phyloP scores from a whole-genome alignment of 2,113 vertebrate genomes.

The Coturnix japonica region DNA sequence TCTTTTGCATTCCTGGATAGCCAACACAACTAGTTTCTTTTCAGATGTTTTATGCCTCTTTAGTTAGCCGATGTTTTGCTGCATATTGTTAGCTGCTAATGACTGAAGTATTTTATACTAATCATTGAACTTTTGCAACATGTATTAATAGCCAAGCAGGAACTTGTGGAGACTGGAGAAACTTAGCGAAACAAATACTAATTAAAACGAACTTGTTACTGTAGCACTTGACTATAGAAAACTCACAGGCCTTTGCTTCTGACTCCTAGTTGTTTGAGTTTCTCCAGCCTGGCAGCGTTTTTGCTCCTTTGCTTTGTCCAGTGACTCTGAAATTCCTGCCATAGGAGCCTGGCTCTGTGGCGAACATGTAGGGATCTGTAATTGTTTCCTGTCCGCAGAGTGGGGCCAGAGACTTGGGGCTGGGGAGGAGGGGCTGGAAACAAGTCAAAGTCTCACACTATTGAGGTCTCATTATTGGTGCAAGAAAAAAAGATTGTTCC shows the following conservation, averaged over 20 bases:
- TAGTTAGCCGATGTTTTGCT: not conserved
- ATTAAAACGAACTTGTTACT: slow-evolving; percentile 9
- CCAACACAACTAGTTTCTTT: not conserved
- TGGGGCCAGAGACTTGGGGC: not conserved
- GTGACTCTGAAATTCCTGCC: slow-evolving; percentile 5
- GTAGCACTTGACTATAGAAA: not conserved
- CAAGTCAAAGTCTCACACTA: not conserved
- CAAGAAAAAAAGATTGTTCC: not conserved
- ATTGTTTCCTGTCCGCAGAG: slow-evolving; percentile 51
- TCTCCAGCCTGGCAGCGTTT: not conserved
- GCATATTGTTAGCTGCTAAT: not conserved
- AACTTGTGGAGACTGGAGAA: not conserved
- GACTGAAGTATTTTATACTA: not conserved
- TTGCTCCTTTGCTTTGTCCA: not conserved
- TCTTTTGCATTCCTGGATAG: not conserved
- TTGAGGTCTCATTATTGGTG: not conserved
- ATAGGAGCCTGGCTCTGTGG: not conserved
- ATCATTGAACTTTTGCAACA: not conserved
- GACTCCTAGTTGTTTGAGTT: not conserved
- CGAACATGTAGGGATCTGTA: slow-evolving; percentile 21
- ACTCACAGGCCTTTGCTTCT: not conserved
- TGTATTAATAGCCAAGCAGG: not conserved
- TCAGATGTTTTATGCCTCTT: not conserved
- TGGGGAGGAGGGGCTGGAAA: not conserved
- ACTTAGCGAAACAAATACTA: not conserved